Evolutionary conservation across 2,797 vertebrate genomes (phyloP).

Genomic region (Amblyopsis hoosieri): DNA sequence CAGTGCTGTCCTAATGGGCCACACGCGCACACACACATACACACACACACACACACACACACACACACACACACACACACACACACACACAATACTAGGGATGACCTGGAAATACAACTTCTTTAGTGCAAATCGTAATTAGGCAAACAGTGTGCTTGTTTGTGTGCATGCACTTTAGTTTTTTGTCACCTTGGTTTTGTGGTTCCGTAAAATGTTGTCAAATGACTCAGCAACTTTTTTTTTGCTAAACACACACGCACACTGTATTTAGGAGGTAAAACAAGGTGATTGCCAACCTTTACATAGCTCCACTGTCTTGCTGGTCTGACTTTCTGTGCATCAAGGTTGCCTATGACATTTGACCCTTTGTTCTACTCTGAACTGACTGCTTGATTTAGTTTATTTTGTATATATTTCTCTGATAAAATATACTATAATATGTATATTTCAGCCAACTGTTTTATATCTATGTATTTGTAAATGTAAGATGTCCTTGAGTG

Average conservation of each 20-base stretch:
- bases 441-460: too few relatives aligned
- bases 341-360: background rate
- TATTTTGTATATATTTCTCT: too few relatives aligned
- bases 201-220: too few relatives aligned
- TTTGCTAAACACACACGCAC: background rate
- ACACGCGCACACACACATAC: constrained; percentile 3
- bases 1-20: constrained; percentile 39
- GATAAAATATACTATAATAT: too few relatives aligned
- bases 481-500: too few relatives aligned
- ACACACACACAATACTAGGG: background rate
- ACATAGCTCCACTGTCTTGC: background rate
- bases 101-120: background rate
- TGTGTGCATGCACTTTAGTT: too few relatives aligned
- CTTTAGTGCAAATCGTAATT: background rate
- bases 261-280: background rate
- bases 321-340: background rate
- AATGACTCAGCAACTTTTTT: too few relatives aligned
- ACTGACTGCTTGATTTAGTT: too few relatives aligned
- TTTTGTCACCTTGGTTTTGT: too few relatives aligned
- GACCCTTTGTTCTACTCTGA: too few relatives aligned
- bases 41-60: background rate
- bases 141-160: too few relatives aligned
- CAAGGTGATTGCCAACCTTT: background rate
- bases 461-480: too few relatives aligned
- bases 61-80: background rate